Base-by-base conservation (phyloP, 2,888 invertebrate genomes). In the Lycia hirtaria region DNA sequence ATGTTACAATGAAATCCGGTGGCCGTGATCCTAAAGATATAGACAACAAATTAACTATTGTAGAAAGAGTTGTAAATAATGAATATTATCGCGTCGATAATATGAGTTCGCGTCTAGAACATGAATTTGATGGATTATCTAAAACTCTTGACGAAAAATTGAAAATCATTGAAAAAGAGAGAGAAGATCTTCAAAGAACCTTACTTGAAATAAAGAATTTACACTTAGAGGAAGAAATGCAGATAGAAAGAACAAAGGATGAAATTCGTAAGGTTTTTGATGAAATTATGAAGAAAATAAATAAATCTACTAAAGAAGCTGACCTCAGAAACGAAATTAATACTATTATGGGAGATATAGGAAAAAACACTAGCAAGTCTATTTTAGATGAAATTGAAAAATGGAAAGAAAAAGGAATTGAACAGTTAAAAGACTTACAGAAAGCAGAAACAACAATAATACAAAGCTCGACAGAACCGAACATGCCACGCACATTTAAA, bases 71-170 rank as follows among this genome's bases (percentile, higher is more conserved):
- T 15, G 56, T 87, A 0, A 67, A 76, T 52, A 67, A 72, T 30
- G 80, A 85, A 70, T 76, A 80, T 4, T 67, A 76, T 60, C 75
- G 73, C 15, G 71, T 88, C 43, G 66, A 65, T 24, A 73, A 77
- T 64, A 75, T 87, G 28, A 82, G 74, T 64, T 43, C 55, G 22
- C 66, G 83, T 60, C 57, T 89, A 9, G 78, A 73, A 51, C 65
- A 71, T 22, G 80, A 86, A 68, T 66, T 88, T 6, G 71, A 76
- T 19, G 80, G 79, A 30, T 69, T 88, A 40, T 76, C 85, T 4
- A 66, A 64, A 22, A 75, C 78, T 17, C 65, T 83, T 2, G 76
- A 71, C 38, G 52, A 68, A 15, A 67, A 81, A 65, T 63, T 80
- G 5, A 62, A 63, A 15, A 65, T 65, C 51, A 58, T 67, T 17